These are phyloP conservation scores for Daboia siamensis DNA, from an alignment of 2,113 vertebrate species.

Conservation along the genomic window DNA sequence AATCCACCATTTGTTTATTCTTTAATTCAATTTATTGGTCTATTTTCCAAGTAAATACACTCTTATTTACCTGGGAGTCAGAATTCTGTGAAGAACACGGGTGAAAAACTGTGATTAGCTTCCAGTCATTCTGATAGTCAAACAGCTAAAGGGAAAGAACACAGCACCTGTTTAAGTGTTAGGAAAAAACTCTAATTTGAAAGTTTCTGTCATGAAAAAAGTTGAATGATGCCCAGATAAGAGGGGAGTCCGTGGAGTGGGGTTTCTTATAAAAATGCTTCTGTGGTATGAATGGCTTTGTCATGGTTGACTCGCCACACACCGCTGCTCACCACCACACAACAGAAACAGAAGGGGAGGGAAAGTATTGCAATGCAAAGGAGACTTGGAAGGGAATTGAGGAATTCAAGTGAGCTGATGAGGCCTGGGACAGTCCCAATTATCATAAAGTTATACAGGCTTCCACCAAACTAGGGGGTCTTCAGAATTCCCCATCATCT, in stretches of 20 bases:
- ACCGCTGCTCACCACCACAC: too few species aligned
- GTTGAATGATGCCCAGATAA: not conserved
- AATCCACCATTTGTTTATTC: not conserved
- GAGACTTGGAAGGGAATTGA: too few species aligned
- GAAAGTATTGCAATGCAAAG: too few species aligned
- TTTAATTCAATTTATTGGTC: not conserved
- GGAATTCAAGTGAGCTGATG: too few species aligned
- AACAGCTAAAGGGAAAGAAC: constrained; percentile 65
- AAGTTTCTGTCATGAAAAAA: not conserved
- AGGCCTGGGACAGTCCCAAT: too few species aligned
- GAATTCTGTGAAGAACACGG: constrained; percentile 72
- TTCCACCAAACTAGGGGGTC: not conserved
- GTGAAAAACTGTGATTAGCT: constrained; percentile 87
- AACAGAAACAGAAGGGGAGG: too few species aligned
- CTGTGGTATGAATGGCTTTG: not conserved
- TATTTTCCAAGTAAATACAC: not conserved
- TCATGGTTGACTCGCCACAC: too few species aligned
- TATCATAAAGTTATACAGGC: too few species aligned
- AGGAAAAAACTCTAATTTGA: not conserved
- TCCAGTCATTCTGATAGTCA: constrained; percentile 89
- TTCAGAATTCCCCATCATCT: not conserved
- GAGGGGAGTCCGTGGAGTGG: not conserved
- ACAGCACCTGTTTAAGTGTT: not conserved
- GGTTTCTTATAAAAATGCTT: not conserved
- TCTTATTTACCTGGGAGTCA: constrained; percentile 50